phyloP scores from a whole-genome alignment of 2,888 invertebrate species.

The Clepsis dumicolana region DNA sequence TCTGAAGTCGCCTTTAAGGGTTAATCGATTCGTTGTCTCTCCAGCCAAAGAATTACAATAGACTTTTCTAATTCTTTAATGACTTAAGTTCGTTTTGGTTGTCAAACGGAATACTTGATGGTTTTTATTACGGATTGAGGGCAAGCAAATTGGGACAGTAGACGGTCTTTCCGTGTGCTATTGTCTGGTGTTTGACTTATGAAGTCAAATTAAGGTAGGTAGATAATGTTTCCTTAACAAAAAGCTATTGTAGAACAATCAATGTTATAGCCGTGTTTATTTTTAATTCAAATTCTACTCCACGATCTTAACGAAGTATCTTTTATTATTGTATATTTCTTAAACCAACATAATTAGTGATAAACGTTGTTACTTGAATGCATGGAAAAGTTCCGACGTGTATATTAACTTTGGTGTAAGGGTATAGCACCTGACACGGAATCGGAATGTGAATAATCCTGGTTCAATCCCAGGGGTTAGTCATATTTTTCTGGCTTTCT shows the following conservation, averaged over 20 bases:
- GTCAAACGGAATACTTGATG: neutral
- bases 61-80: neutral
- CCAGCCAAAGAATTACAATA: neutral
- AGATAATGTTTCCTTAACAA: neutral
- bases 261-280: neutral
- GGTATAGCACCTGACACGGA: too few relatives aligned
- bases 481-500: too few relatives aligned
- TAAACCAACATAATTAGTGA: too few relatives aligned
- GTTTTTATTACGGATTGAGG: neutral
- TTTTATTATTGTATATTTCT: too few relatives aligned
- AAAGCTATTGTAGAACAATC: neutral
- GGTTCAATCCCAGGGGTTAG: too few relatives aligned
- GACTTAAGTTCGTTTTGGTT: neutral
- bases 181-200: neutral
- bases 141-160: neutral
- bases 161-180: neutral
- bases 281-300: neutral
- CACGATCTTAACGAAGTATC: too few relatives aligned
- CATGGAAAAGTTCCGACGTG: too few relatives aligned
- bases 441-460: too few relatives aligned
- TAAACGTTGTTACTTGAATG: too few relatives aligned
- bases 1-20: neutral
- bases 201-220: neutral
- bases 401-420: too few relatives aligned
- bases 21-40: constrained; percentile 1